Base-by-base conservation (phyloP, 1,140 invertebrate genomes). In the Euwallacea fornicatus region DNA sequence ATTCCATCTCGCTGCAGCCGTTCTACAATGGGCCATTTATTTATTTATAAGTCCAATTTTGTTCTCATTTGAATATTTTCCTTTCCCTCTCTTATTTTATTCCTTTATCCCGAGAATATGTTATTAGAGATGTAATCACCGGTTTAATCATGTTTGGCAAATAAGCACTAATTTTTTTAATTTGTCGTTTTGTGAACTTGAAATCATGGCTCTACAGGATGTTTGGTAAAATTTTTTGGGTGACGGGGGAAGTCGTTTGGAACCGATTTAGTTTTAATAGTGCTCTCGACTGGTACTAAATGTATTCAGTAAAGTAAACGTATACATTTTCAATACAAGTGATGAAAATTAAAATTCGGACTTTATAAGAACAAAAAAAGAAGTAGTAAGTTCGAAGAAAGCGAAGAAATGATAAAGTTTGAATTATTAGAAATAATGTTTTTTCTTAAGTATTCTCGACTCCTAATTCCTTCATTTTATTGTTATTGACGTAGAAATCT, bases 1-100 rank as follows among this genome's bases (percentile, higher is more conserved):
- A 80, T 80, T 74, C 71, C 77, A 80, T 80, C 78, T 80, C 76
- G 71, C 69, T 65, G 68, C 77, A 78, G 77, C 75, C 73, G 76
- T 54, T 61, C 60, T 63, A 69, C 67, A 69, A 69, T 65, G 72
- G 72, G 50, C 67, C 59, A 56, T 62, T 62, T 69, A 63, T 61
- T 50, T 68, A 59, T 68, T 59, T 75, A 68, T 68, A 59, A 68
- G 66, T 47, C 33, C 66, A 61, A 61, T 68, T 68, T 59, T 59
- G 58, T 68, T 59, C 66, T 68, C 56, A 66, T 66, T 66, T 66
- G 42, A 66, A 66, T 66, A 56, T 56, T 50, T 50, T 50, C 21
- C 21, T 33, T 33, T 33, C 21, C 21, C 21, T 33, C 21, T 33
- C 21, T 33, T 33, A 33, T 33, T 33, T 33, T 33, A 33, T 33